Evolutionary conservation across 30 jellyfish, hydroid and myxozoan genomes (phyloP), one percentile per base, ranked within the genome.

Genomic region (Cassiopea andromeda): DNA sequence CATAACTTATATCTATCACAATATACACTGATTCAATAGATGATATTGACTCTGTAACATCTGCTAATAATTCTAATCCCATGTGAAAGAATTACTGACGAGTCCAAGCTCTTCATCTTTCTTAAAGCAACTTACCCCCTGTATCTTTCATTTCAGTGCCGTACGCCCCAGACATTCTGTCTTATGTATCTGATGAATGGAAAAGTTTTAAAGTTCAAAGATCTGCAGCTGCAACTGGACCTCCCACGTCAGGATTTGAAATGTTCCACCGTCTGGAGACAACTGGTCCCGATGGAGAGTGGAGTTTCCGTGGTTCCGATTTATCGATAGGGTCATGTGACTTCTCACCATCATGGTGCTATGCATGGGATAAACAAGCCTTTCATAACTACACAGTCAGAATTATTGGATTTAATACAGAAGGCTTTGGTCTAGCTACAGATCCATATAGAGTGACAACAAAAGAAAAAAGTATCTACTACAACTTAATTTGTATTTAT

Each of bases 301-400:
- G 94, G 94, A 46, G 47, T 48, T 48, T 38, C 54, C 69, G 58
- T 47, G 75, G 73, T 46, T 44, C 48, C 7, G 84, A 77, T 3
- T 8, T 1, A 7, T 49, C 94, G 15, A 6, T 0, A 7, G 90
- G 94, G 17, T 48, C 76, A 50, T 87, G 94, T 57, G 94, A 87
- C 47, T 54, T 50, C 46, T 17, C 71, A 17, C 12, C 44, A 43
- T 27, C 73, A 7, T 64, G 75, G 81, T 87, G 94, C 60, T 1
- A 46, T 2, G 85, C 75, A 19, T 49, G 79, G 73, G 54, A 47
- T 1, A 47, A 60, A 57, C 47, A 54, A 1, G 73, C 94, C 1
- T 87, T 87, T 70, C 90, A 87, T 45, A 87, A 87, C 46, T 87
- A 87, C 73, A 78, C 94, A 1, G 90, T 80, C 13, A 61, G 94